Conservation (phyloP, 2,888 invertebrate species). For the Pseudanteris insignis region DNA sequence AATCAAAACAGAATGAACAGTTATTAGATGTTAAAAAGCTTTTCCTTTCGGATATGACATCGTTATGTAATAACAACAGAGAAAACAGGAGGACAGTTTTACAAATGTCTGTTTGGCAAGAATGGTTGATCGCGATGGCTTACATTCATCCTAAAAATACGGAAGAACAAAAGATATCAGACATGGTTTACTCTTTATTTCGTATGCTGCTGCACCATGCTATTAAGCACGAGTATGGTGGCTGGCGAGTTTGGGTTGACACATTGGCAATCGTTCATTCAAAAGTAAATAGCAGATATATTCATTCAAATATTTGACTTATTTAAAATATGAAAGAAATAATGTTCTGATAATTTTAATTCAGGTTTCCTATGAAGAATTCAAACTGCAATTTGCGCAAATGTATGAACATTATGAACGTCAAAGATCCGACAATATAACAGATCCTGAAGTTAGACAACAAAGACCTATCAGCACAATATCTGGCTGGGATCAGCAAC, state of each 20-base stretch:
- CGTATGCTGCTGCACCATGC: slow-evolving; percentile 98
- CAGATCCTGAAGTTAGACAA: slow-evolving; percentile 91
- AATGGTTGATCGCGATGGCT: slow-evolving; percentile 98
- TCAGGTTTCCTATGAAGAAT: slow-evolving; percentile 97
- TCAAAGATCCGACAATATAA: slow-evolving; percentile 92
- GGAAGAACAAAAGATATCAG: slow-evolving; percentile 95
- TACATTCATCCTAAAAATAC: slow-evolving; percentile 96
- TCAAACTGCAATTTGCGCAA: slow-evolving; percentile 95
- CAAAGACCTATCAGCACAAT: slow-evolving; percentile 95
- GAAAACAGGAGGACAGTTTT: slow-evolving; percentile 97
- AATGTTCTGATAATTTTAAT: not conserved
- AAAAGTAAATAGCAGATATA: slow-evolving; percentile 80
- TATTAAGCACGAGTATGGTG: slow-evolving; percentile 98
- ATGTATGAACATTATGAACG: slow-evolving; percentile 97
- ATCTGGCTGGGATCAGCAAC: slow-evolving; percentile 88
- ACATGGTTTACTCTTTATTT: slow-evolving; percentile 98
- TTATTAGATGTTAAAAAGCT: slow-evolving; percentile 92
- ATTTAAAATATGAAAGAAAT: too few relatives aligned
- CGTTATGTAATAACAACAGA: slow-evolving; percentile 94
- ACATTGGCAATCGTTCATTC: slow-evolving; percentile 99
- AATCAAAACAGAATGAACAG: slow-evolving; percentile 94
- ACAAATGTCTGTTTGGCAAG: slow-evolving; percentile 99
- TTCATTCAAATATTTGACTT: slow-evolving; percentile 4
- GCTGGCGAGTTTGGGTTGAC: slow-evolving; percentile 99
- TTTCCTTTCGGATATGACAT: slow-evolving; percentile 98